These are phyloP conservation scores for Dasyornis broadbenti DNA, from an alignment of 2,113 vertebrate genomes.

Conservation along the genomic window DNA sequence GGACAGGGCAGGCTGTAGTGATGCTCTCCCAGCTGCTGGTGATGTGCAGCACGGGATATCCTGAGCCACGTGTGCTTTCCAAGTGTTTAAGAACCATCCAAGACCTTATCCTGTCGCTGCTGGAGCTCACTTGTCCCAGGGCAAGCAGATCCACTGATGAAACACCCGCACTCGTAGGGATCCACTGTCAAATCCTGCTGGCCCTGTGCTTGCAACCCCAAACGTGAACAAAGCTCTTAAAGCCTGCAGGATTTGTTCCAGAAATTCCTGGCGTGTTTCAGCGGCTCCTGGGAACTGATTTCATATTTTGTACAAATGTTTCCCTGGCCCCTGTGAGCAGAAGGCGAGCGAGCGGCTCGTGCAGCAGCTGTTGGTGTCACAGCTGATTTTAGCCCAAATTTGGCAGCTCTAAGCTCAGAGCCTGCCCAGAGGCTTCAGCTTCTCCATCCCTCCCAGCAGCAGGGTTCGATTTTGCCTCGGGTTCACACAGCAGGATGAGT, in stretches of 20 bases:
- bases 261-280: neutral
- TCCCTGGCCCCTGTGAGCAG: neutral
- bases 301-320: neutral
- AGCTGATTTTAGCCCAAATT: neutral
- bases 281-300: neutral
- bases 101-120: neutral
- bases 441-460: neutral
- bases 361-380: neutral
- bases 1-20: fast-evolving
- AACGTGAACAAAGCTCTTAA: neutral
- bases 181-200: fast-evolving
- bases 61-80: neutral
- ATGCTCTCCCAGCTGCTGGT: neutral
- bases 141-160: neutral
- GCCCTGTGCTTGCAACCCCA: neutral
- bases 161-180: fast-evolving
- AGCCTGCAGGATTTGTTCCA: neutral
- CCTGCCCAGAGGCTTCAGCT: neutral
- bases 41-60: neutral
- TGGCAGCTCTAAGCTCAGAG: neutral
- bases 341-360: neutral
- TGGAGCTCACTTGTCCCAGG: neutral
- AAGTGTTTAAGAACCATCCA: neutral
- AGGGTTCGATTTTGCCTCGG: neutral
- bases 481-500: neutral